Percentiles rank a stretch among this genome's conserved stretches.
Evolutionary conservation across 1,140 invertebrate species (phyloP).

Genomic region (Drosophila arawakana): DNA sequence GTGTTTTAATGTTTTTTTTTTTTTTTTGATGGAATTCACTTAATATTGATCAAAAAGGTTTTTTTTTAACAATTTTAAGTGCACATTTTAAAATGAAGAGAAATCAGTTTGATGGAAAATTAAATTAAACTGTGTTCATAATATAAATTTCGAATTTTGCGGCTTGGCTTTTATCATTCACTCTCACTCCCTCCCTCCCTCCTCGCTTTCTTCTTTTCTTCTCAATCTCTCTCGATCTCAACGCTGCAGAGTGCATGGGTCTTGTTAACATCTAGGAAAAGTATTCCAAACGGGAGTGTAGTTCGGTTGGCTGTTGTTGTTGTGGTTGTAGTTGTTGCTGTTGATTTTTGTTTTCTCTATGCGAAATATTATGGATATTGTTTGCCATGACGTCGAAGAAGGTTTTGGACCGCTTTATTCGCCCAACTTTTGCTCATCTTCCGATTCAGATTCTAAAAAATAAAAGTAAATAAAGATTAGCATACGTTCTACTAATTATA

Average conservation of each 20-base stretch:
- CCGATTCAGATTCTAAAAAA: constrained; percentile 82
- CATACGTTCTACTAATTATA: background rate
- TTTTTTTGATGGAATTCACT: constrained; percentile 42
- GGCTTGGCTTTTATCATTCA: constrained; percentile 23
- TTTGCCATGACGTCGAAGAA: background rate
- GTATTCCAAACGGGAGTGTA: constrained; percentile 49
- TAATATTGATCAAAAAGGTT: constrained; percentile 38
- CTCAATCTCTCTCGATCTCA: constrained; percentile 18
- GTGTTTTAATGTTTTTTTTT: constrained; percentile 10
- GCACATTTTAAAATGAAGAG: constrained; percentile 39
- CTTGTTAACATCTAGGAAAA: constrained; percentile 44
- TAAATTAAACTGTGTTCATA: constrained; percentile 40
- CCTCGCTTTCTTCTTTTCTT: too few species aligned
- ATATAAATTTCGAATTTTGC: constrained; percentile 48
- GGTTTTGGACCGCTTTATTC: constrained; percentile 42
- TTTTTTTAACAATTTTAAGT: constrained; percentile 48
- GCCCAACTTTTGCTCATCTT: constrained; percentile 80
- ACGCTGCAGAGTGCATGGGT: constrained; percentile 30
- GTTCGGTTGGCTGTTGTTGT: constrained; percentile 58
- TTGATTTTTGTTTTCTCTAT: constrained; percentile 6
- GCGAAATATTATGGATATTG: constrained; percentile 43
- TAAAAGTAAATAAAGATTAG: constrained; percentile 2
- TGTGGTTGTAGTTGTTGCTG: too few species aligned
- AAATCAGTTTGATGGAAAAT: constrained; percentile 28
- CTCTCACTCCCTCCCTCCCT: background rate